Evolutionary conservation across 1,140 invertebrate genomes (phyloP).

Genomic region (Ganaspis sp.): DNA sequence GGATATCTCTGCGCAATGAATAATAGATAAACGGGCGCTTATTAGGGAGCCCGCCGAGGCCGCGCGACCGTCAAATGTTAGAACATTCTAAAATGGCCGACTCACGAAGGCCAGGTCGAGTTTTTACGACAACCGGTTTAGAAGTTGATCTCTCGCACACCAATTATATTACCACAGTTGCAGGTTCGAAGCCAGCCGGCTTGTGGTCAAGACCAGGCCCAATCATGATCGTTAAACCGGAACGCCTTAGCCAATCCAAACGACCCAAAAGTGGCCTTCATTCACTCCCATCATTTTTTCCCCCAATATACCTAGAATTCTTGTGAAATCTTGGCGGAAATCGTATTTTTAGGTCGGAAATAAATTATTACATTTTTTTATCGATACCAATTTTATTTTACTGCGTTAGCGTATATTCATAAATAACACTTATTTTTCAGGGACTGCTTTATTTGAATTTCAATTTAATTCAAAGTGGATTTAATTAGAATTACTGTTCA

Average conservation of each 20-base stretch:
- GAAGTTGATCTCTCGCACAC: constrained; percentile 61
- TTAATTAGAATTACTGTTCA: too few relatives aligned
- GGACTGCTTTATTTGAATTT: too few relatives aligned
- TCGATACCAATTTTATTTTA: too few relatives aligned
- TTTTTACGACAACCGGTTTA: constrained; percentile 73
- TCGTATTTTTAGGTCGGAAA: not conserved
- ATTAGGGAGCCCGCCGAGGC: constrained; percentile 66
- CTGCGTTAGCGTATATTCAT: too few relatives aligned
- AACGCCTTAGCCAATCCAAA: constrained; percentile 28
- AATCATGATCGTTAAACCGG: constrained; percentile 57
- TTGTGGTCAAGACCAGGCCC: constrained; percentile 61
- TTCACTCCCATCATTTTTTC: constrained; percentile 24
- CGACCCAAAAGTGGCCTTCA: constrained; percentile 19
- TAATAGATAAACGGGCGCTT: constrained; percentile 70
- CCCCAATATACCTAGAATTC: not conserved
- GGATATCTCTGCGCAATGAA: constrained; percentile 64
- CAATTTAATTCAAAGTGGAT: too few relatives aligned
- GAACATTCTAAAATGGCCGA: constrained; percentile 73
- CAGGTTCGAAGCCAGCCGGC: constrained; percentile 50
- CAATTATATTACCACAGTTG: constrained; percentile 43
- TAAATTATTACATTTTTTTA: not conserved
- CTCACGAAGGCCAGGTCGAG: constrained; percentile 65
- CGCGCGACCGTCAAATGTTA: constrained; percentile 71
- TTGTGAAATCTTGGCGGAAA: not conserved
- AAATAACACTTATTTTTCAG: too few relatives aligned